Base-by-base conservation (phyloP, 2,888 invertebrate species). In the Dasysyrphus tricinctus region DNA sequence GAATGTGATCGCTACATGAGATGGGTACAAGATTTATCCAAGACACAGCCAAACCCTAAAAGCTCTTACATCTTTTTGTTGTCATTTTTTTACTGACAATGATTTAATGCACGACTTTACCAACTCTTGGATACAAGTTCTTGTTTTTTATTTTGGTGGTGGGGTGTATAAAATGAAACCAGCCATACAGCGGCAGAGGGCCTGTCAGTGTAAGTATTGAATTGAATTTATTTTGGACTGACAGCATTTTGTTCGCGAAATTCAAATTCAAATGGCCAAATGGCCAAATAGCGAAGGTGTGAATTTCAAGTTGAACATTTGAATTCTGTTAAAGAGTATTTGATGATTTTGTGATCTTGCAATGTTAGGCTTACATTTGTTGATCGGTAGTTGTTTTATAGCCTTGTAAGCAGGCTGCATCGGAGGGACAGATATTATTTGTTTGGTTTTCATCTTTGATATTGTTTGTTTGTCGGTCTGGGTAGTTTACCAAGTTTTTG, bases 281-380 rank as follows among this genome's bases (percentile, higher is more conserved):
- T 29, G 16, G 51, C 49, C 24, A 42, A 73, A 73, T 29, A 42
- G 34, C 54, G 65, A 82, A 77, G 78, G 82, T 82, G 78, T 73
- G 67, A 78, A 78, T 78, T 54, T 73, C 77, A 77, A 77, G 70
- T 77, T 65, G 57, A 70, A 16, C 39, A 63, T 51, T 14, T 70
- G 51, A 42, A 42, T 47, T 16, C 47, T 37, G 49, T 6, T 51
- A 32, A 8, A 49, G 69, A 49, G 39, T 9, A n/a, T 32, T 42
- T 44, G 24, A 56, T 54, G 70, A 56, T 56, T 54, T 70, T 54
- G n/a, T 54, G 42, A 56, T 65, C 44, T 65, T 47, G 63, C 29
- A 65, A 7, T 19, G 49, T 34, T 9, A 19, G 16, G 34, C 44
- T 12, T 47, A 49, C 47, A 34, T 63, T 37, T 37, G 7, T 6